Evolutionary conservation across 1,140 invertebrate genomes (phyloP).

Genomic region (Euborellia annulipes): DNA sequence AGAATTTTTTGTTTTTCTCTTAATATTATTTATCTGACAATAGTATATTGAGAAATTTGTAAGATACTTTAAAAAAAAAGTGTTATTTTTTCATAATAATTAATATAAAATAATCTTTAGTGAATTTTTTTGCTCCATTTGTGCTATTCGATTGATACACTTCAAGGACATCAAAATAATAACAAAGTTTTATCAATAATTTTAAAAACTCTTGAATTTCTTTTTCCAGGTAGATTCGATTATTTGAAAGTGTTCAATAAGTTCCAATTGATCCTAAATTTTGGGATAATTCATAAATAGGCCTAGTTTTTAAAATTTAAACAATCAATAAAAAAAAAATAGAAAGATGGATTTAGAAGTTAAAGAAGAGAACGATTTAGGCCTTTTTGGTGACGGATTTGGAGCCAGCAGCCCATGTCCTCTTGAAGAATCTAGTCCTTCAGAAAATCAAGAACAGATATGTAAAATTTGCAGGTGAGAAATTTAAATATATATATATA

Average conservation of each 20-base stretch:
- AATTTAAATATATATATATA: no score
- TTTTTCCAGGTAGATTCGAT: not conserved
- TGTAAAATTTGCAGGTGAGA: constrained; percentile 15
- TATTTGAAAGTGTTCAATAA: not conserved
- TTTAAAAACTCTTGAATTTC: not conserved
- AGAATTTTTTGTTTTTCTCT: not conserved
- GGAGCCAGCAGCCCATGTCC: constrained; percentile 22
- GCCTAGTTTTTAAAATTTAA: not conserved
- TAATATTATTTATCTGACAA: not conserved
- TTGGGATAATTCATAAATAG: not conserved
- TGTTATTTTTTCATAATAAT: not conserved
- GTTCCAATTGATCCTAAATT: not conserved
- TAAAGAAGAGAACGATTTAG: constrained; percentile 10
- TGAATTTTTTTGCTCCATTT: not conserved
- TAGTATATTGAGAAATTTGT: not conserved
- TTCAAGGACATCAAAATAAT: constrained; percentile 7
- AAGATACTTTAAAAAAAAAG: not conserved
- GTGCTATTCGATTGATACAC: not conserved
- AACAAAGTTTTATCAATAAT: not conserved
- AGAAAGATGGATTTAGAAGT: constrained; percentile 5
- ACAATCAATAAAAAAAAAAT: not conserved
- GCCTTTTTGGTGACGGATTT: constrained; percentile 21
- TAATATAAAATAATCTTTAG: not conserved
- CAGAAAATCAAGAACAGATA: constrained; percentile 12
- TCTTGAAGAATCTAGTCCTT: constrained; percentile 22